A percentile compares a stretch with the other conserved stretches of the same genome.
Conservation (phyloP, 2,113 vertebrate genomes). For the Gymnogyps californianus region DNA sequence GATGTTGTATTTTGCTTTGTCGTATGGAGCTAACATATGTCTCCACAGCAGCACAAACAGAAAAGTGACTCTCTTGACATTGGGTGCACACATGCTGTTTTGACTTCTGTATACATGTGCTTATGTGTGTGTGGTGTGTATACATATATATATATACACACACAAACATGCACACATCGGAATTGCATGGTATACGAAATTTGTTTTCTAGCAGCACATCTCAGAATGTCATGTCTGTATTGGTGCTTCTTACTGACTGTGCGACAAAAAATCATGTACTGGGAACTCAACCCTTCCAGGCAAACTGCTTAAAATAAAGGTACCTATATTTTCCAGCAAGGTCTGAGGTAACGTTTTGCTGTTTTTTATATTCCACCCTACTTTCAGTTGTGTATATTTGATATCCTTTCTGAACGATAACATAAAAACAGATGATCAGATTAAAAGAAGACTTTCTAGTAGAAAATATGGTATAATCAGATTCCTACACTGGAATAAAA, state of each 20-base stretch:
- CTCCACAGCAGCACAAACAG: neutral
- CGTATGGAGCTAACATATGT: neutral
- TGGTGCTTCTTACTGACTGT: neutral
- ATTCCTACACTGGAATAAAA: neutral
- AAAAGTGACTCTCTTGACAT: neutral
- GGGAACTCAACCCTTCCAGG: neutral
- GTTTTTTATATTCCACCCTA: neutral
- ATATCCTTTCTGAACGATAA: neutral
- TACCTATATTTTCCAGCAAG: neutral
- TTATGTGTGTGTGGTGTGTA: rapidly evolving
- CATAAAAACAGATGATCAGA: neutral
- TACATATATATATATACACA: too few relatives aligned
- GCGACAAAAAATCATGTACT: neutral
- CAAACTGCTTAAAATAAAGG: neutral
- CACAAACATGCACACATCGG: neutral
- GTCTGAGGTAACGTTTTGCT: neutral
- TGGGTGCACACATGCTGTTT: neutral
- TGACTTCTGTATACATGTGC: neutral
- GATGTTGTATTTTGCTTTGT: neutral
- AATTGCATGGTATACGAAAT: neutral
- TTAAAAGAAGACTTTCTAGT: neutral
- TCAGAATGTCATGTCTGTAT: neutral
- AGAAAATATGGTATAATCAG: neutral
- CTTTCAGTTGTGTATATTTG: neutral
- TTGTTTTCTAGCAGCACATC: neutral